phyloP scores from a whole-genome alignment of 1,140 invertebrate species.

The Psix sp. region DNA sequence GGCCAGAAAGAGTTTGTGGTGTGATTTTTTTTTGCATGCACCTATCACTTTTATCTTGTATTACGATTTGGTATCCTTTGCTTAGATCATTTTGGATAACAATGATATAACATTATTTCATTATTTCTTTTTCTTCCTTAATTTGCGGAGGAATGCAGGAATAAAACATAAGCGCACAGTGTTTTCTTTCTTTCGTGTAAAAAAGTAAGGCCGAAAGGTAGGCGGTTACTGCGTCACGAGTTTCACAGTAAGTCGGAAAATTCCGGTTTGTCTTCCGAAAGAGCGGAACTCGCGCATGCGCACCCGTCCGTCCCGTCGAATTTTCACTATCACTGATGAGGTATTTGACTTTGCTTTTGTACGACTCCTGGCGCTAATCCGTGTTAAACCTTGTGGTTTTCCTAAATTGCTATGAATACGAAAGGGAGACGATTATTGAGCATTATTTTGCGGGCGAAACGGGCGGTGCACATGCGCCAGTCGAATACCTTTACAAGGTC shows the following conservation, averaged over 20 bases:
- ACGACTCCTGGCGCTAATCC: conserved; percentile 20
- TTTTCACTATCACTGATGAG: conserved; percentile 53
- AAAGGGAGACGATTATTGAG: conserved; percentile 58
- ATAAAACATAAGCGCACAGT: conserved; percentile 62
- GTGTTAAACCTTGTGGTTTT: conserved; percentile 21
- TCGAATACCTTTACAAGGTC: conserved; percentile 52
- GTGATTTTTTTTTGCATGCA: conserved; percentile 3
- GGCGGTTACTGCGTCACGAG: conserved; percentile 65
- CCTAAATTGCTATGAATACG: conserved; percentile 52
- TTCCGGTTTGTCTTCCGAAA: conserved; percentile 53
- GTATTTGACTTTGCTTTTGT: conserved; percentile 63
- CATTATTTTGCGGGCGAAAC: conserved; percentile 40
- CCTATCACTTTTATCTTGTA: conserved; percentile 17
- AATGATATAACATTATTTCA: conserved; percentile 51
- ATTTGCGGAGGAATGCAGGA: conserved; percentile 63
- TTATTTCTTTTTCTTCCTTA: conserved; percentile 45
- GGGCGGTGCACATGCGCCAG: conserved; percentile 14
- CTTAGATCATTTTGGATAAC: conserved; percentile 60
- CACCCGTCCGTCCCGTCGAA: neutral
- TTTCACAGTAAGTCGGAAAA: conserved; percentile 60
- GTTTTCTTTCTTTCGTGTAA: conserved; percentile 63
- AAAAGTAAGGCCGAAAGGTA: conserved; percentile 74
- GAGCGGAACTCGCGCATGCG: conserved; percentile 28
- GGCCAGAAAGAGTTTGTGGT: conserved; percentile 45
- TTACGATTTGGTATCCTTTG: no score